phyloP scores from a whole-genome alignment of 2,113 vertebrate species.

The Phainopepla nitens region DNA sequence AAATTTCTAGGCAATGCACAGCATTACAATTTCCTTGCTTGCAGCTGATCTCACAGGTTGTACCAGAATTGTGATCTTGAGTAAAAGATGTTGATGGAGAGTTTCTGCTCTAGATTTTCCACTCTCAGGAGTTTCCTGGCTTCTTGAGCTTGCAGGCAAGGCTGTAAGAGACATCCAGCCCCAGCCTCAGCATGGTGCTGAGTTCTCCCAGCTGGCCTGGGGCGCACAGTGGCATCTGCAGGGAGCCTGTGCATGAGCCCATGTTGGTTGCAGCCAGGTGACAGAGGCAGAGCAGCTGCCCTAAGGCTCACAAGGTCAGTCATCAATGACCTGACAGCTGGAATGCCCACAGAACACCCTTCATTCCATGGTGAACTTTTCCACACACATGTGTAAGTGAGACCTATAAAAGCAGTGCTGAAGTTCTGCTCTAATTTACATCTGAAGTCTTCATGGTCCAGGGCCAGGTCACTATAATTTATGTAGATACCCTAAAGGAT shows the following conservation, averaged over 20 bases:
- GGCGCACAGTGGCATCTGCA: accelerated
- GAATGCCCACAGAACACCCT: not conserved
- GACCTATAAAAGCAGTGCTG: not conserved
- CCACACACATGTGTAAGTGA: accelerated
- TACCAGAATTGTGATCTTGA: not conserved
- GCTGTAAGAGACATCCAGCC: not conserved
- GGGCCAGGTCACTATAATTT: not conserved
- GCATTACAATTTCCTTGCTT: not conserved
- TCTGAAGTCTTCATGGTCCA: not conserved
- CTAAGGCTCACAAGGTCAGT: not conserved
- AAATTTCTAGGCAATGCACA: not conserved
- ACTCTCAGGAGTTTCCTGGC: not conserved
- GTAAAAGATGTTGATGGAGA: not conserved
- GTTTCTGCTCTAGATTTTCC: not conserved
- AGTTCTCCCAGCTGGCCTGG: not conserved
- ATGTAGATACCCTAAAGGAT: not conserved
- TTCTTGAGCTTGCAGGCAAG: not conserved
- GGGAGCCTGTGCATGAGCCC: not conserved
- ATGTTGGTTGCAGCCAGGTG: not conserved
- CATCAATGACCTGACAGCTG: not conserved
- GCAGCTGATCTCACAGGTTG: not conserved
- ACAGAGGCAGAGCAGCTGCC: not conserved
- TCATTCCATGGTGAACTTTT: not conserved
- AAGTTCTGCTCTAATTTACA: not conserved
- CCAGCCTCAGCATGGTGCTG: not conserved